Base-by-base conservation (phyloP, 2,888 invertebrate genomes). In the Tyria jacobaeae region DNA sequence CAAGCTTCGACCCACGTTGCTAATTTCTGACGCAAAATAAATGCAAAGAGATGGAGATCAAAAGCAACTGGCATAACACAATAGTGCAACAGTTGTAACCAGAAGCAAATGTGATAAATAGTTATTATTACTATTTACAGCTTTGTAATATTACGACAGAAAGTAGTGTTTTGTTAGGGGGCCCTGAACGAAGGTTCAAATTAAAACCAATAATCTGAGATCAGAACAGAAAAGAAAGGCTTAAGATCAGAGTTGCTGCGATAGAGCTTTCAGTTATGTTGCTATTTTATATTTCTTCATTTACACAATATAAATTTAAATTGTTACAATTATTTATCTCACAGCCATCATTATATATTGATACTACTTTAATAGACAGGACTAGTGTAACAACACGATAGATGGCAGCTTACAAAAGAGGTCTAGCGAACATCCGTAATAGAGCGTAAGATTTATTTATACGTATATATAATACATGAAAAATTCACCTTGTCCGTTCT, bases 321-420 rank as follows among this genome's bases (percentile, higher is more conserved):
- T 90, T 90, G 92, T 93, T 92, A 88, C 79, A 88, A 91, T 91
- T 88, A 90, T 90, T 92, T 92, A 93, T 90, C 94, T 94, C 94
- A 94, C 94, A 94, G 94, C 94, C 94, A 94, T 94, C 94, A 92
- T 93, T 94, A 93, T 90, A 92, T 92, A 93, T 92, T 93, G 94
- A 92, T 91, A 90, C 93, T 93, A 94, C 93, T 90, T 92, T 91
- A 90, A 91, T 90, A 87, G 90, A 92, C 87, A 90, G 92, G 89
- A 91, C 91, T 91, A 91, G 87, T 88, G 89, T 91, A 86, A 89
- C 90, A 92, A 89, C 90, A 92, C 91, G 87, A 84, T 78, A 88
- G 92, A 92, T 91, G 90, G 93, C 92, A 88, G 90, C 89, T 91
- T 92, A 92, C 84, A 93, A 90, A 75, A 92, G 91, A 86, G 89